These are phyloP conservation scores for Limonius californicus DNA, from an alignment of 1,140 invertebrate genomes.

Conservation along the genomic window DNA sequence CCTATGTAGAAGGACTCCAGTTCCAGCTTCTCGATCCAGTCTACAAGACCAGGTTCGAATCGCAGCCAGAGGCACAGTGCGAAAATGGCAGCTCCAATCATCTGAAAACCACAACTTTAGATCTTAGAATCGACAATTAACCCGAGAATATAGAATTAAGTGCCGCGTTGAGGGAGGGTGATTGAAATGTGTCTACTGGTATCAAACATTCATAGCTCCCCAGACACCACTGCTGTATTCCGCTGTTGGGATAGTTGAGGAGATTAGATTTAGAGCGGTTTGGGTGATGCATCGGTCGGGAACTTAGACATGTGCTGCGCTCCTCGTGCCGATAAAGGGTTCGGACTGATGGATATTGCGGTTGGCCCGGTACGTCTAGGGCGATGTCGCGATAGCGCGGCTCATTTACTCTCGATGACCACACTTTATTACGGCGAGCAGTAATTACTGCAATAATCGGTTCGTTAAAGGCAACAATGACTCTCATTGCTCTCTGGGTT, in stretches of 20 bases:
- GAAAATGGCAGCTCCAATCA: constrained; percentile 70
- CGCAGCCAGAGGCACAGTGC: constrained; percentile 75
- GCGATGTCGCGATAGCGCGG: constrained; percentile 37
- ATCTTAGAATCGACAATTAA: neutral
- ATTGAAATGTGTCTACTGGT: constrained; percentile 19
- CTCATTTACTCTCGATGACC: constrained; percentile 40
- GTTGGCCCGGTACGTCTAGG: constrained; percentile 18
- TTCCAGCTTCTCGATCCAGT: constrained; percentile 72
- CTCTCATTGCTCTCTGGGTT: neutral
- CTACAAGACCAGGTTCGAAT: constrained; percentile 72
- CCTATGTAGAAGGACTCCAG: constrained; percentile 76
- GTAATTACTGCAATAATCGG: constrained; percentile 30
- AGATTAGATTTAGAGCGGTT: constrained; percentile 21
- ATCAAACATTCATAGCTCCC: constrained; percentile 22
- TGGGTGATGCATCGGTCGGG: constrained; percentile 19
- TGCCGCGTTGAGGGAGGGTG: constrained; percentile 12
- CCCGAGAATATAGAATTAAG: neutral
- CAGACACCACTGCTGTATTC: neutral
- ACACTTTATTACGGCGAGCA: constrained; percentile 37
- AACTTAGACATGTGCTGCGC: neutral
- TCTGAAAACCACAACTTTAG: constrained; percentile 50
- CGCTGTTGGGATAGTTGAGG: constrained; percentile 6
- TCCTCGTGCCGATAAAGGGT: constrained; percentile 7
- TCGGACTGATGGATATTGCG: constrained; percentile 33
- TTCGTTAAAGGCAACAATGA: constrained; percentile 7